phyloP scores from a whole-genome alignment of 2,888 invertebrate genomes.

The Pomacea canaliculata region DNA sequence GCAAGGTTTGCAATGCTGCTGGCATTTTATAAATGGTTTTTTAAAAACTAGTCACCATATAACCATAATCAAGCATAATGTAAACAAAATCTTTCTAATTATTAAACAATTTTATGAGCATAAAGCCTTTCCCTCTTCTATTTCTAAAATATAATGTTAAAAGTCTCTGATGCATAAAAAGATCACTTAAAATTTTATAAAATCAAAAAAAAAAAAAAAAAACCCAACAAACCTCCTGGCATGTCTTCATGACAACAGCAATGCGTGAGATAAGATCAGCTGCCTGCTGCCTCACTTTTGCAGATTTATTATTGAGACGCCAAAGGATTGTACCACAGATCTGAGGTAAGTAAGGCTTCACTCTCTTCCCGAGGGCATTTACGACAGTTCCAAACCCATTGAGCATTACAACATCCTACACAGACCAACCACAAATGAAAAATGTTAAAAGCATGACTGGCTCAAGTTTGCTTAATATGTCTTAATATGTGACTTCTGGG shows the following conservation, averaged over 20 bases:
- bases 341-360: constrained; percentile 98
- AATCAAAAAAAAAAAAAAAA: too few relatives aligned
- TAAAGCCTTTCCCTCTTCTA: too few relatives aligned
- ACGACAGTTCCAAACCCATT: constrained; percentile 99
- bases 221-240: constrained; percentile 82
- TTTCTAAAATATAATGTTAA: too few relatives aligned
- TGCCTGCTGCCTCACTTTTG: constrained; percentile 98
- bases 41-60: too few relatives aligned
- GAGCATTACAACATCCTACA: constrained; percentile 96
- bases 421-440: not conserved
- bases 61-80: too few relatives aligned
- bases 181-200: too few relatives aligned
- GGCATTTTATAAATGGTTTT: too few relatives aligned
- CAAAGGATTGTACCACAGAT: constrained; percentile 99
- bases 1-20: too few relatives aligned
- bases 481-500: not conserved
- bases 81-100: too few relatives aligned
- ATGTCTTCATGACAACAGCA: constrained; percentile 99
- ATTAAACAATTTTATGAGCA: too few relatives aligned
- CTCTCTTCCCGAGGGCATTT: constrained; percentile 95
- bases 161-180: too few relatives aligned
- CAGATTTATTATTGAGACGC: constrained; percentile 99
- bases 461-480: not conserved
- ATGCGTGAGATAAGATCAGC: constrained; percentile 97
- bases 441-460: too few relatives aligned